Conservation (phyloP, 2,113 vertebrate genomes). For the Saguinus midas region DNA sequence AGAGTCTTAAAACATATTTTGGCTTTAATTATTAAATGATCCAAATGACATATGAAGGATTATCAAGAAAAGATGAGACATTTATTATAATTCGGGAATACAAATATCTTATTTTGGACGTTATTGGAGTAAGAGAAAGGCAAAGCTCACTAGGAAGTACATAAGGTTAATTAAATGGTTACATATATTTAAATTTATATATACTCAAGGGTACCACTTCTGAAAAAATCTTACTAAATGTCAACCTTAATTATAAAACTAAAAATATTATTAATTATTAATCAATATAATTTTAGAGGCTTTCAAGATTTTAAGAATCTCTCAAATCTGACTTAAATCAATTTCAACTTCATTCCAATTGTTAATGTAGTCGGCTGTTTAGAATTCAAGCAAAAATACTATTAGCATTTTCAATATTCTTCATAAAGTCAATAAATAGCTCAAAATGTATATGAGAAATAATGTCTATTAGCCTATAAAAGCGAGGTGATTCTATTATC, state of each 20-base stretch:
- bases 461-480: neutral
- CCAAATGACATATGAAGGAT: neutral
- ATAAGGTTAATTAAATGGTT: slow-evolving; percentile 71
- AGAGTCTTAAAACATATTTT: neutral
- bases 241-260: slow-evolving; percentile 83
- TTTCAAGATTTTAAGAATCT: slow-evolving; percentile 81
- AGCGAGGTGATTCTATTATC: neutral
- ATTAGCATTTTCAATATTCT: slow-evolving; percentile 30
- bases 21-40: neutral
- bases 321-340: slow-evolving; percentile 77
- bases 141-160: neutral
- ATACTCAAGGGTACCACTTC: slow-evolving; percentile 76
- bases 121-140: neutral
- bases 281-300: slow-evolving; percentile 79
- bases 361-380: slow-evolving; percentile 72
- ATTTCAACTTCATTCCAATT: slow-evolving; percentile 66
- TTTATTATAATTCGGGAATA: neutral
- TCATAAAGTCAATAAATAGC: neutral
- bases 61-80: neutral
- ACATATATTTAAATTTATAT: slow-evolving; percentile 75
- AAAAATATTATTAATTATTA: slow-evolving; percentile 75
- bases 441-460: neutral
- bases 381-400: slow-evolving; percentile 64
- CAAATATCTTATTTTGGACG: neutral
- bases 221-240: slow-evolving; percentile 81